Conservation (phyloP, 35 echinoderm and acorn worm species). For the Apostichopus parvimensis region DNA sequence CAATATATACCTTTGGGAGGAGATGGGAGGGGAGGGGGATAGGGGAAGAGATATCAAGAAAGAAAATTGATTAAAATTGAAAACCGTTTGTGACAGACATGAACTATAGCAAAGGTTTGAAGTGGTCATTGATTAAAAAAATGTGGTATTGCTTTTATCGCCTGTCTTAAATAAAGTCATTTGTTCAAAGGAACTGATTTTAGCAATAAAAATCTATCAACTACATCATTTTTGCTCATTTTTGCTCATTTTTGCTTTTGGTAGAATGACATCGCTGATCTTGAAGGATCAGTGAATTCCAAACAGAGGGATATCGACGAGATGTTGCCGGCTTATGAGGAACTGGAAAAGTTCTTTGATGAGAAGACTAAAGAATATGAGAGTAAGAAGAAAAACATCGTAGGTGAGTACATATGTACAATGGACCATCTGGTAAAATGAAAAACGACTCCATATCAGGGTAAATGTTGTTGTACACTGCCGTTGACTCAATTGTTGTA, state of each 20-base stretch:
- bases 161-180: no score
- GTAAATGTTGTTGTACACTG: no score
- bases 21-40: neutral
- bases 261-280: slow-evolving; percentile 62
- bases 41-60: no score
- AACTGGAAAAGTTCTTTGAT: slow-evolving; percentile 71
- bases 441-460: no score
- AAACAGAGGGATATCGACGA: slow-evolving; percentile 76
- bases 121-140: no score
- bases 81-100: no score
- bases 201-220: neutral
- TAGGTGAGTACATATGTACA: slow-evolving; percentile 62
- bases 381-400: slow-evolving; percentile 93
- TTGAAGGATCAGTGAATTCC: slow-evolving; percentile 54
- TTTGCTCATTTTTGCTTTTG: neutral
- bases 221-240: neutral
- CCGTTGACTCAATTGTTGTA: no score
- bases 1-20: neutral
- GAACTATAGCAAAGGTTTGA: no score
- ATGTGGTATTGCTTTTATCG: no score
- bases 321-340: slow-evolving; percentile 78
- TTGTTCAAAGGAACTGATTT: neutral
- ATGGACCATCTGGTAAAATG: no score
- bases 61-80: no score
- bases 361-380: slow-evolving; percentile 78